Base-by-base conservation (phyloP, 2,797 vertebrate genomes). In the Macroramphosus scolopax region DNA sequence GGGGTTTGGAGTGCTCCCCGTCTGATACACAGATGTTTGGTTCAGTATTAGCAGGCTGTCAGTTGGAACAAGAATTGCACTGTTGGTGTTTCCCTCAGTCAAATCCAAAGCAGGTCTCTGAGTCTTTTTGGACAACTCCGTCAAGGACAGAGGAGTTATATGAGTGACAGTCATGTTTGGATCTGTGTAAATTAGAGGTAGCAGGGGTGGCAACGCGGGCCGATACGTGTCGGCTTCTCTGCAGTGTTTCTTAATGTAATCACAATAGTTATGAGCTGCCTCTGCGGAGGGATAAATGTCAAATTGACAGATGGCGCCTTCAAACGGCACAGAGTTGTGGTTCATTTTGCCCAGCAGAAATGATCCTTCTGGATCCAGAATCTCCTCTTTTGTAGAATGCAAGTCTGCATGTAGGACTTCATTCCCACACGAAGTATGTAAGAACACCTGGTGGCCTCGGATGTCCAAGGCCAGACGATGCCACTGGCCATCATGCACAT, bases 251-350 rank as follows among this genome's bases (percentile, higher is more conserved):
- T 93, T 97, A 82, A 98, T 92, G 87, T 94, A 93, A 87, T 94
- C 90, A 87, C 96, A 98, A 92, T 97, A 98, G 90, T 97, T 93
- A 72, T 93, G 92, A 92, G 94, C 91, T 88, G 95, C 95, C 92
- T 91, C 90, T 14, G 92, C 86, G 17, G 94, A 94, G 44, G 95
- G 95, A 83, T 96, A 93, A 85, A 98, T 90, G 84, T 97, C 95
- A 45, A 99, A 96, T 77, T 99, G 97, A 86, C 96, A 99, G 68
- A 99, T 86, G 63, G 95, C 92, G 12, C 97, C 95, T 92, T 99
- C 97, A 41, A 98, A 99, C 31, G 92, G 91, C 76, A 93, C 93
- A 0, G 93, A 90, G 37, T 89, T 91, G 16, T 91, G 93, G 86
- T 88, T 94, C 80, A 91, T 92, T 85, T 92, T 98, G 49, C 96